These are phyloP conservation scores for Sinocyclocheilus grahami DNA, from an alignment of 2,113 vertebrate species.

Conservation along the genomic window DNA sequence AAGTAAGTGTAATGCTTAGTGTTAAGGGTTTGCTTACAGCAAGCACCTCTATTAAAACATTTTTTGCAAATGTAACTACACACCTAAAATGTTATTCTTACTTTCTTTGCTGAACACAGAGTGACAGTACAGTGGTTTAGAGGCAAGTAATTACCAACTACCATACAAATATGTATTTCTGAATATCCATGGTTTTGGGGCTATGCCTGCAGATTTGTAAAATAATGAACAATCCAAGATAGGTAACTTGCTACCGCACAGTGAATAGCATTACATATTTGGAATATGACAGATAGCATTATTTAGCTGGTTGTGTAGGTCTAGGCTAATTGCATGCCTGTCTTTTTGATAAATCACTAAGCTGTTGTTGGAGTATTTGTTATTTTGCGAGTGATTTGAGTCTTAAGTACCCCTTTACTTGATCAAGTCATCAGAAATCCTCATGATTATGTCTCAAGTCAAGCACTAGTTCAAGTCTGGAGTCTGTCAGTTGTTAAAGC, in stretches of 20 bases:
- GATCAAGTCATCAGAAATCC: neutral
- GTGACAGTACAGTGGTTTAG: neutral
- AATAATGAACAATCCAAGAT: conserved; percentile 1
- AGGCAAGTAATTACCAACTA: conserved; percentile 1
- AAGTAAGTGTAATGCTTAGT: too few relatives aligned
- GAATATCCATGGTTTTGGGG: neutral
- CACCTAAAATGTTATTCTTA: neutral
- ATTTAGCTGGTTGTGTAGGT: conserved; percentile 12
- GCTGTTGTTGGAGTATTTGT: neutral
- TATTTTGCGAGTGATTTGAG: neutral
- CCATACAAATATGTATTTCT: conserved; percentile 6
- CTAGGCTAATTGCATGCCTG: conserved; percentile 21
- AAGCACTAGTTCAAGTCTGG: neutral
- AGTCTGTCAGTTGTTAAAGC: neutral
- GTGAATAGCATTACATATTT: conserved; percentile 5
- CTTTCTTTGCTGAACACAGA: neutral
- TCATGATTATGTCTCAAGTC: neutral
- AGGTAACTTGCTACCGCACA: neutral
- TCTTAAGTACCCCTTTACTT: neutral
- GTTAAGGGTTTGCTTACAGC: too few relatives aligned
- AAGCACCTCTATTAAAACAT: too few relatives aligned
- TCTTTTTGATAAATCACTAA: conserved; percentile 20
- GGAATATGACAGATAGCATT: conserved; percentile 10
- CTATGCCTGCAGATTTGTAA: neutral
- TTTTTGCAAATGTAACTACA: neutral